These are phyloP conservation scores for Carcinoscorpius rotundicauda DNA, from an alignment of 1,140 invertebrate species.

Conservation along the genomic window DNA sequence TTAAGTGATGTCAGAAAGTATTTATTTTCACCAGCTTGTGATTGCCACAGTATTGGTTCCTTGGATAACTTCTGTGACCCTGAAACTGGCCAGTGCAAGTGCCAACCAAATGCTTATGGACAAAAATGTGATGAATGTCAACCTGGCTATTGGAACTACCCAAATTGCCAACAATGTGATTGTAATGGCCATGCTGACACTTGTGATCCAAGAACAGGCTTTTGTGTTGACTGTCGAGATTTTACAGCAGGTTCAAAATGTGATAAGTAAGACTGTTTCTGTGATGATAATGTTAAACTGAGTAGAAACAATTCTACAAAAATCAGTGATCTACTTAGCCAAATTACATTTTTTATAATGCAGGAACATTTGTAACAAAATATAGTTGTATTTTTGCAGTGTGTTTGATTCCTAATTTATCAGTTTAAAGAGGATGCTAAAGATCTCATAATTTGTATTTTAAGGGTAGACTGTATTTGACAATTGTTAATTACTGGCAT, in stretches of 20 bases:
- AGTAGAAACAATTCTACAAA: too few species aligned
- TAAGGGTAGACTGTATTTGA: too few species aligned
- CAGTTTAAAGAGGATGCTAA: too few species aligned
- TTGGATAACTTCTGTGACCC: constrained; percentile 91
- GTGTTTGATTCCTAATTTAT: too few species aligned
- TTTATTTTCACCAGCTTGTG: constrained; percentile 50
- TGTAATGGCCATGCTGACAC: constrained; percentile 93
- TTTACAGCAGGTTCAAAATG: constrained; percentile 77
- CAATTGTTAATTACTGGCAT: too few species aligned
- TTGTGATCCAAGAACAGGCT: constrained; percentile 85
- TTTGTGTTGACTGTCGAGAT: constrained; percentile 77
- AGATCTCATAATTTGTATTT: too few species aligned
- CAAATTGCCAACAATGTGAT: constrained; percentile 83
- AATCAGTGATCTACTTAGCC: too few species aligned
- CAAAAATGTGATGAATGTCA: constrained; percentile 87
- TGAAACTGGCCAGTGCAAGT: constrained; percentile 85
- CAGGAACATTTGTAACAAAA: too few species aligned
- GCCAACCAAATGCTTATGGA: constrained; percentile 84
- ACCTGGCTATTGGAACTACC: constrained; percentile 92
- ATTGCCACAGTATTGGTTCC: constrained; percentile 88
- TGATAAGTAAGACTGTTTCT: constrained; percentile 44
- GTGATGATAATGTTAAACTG: too few species aligned
- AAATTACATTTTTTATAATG: too few species aligned
- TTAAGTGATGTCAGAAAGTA: too few species aligned
- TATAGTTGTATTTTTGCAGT: too few species aligned